Base-by-base conservation (phyloP, 1,140 invertebrate genomes). In the Sinella curviseta region DNA sequence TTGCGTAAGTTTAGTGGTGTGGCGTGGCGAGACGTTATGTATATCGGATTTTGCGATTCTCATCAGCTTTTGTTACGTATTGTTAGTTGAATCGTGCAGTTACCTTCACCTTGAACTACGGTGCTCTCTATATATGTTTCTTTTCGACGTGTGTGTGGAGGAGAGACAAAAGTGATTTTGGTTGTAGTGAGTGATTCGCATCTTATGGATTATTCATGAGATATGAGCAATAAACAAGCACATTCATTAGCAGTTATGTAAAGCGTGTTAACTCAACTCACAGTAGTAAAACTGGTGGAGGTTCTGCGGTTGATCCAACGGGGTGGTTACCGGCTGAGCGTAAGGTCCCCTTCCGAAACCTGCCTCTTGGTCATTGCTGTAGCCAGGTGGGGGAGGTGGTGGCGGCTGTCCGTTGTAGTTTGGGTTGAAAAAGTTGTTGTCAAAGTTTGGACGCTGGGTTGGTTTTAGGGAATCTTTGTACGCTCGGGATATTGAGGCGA, bases 211-310 rank as follows among this genome's bases (percentile, higher is more conserved):
- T 8, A 48, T 48, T 48, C 39, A 48, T 48, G 39, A 60, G 14
- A 26, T 26, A 26, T 60, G 57, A 26, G 57, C 39, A 48, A 48
- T 12, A 48, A 48, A 20, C 39, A 30, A 74, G 4, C 28, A 74
- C 24, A 34, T 28, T 26, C n/a, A 26, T 4, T 30, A 26, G 8
- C 24, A 24, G 24, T 74, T 31, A 74, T 31, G 2, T 33, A 74
- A n/a, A n/a, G n/a, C n/a, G n/a, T n/a, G 24, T 12, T 60, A 60
- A 60, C 14, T 12, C 14, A 60, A 80, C 78, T 76, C 55, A 80
- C 78, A 55, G 39, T 33, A 33, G 67, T 80, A 80, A 70, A 70
- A 80, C 20, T 76, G 14, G 20, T 80, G 78, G 1, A 80, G 60
- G 17, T 70, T 70, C 31, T 70, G 65, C 12, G 26, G 28, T 14